Base-by-base conservation (phyloP, 2,888 invertebrate genomes). In the Fabriciana adippe region DNA sequence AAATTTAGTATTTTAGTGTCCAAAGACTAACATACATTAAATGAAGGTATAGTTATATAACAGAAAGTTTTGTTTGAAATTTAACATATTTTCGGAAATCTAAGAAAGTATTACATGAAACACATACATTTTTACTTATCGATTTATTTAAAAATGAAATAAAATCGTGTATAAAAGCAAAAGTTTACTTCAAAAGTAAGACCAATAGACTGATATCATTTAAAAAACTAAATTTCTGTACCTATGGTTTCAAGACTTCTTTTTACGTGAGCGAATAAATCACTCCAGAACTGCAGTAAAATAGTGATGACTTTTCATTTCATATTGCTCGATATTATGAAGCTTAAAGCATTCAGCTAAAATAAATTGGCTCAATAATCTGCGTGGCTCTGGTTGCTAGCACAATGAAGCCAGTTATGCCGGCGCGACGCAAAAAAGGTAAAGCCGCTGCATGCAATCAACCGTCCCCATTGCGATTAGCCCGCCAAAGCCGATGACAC, bases 301-400 rank as follows among this genome's bases (percentile, higher is more conserved):
- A 72, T 64, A 71, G 55, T 67, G 70, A 68, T 59, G 64, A 60
- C 60, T 65, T 65, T 64, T 68, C 50, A 61, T 51, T 64, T 55
- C n/a, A 48, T 51, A 60, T 59, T 65, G 51, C 51, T 53, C 64
- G 59, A 63, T 65, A 68, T 68, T 65, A 68, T 65, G 53, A 61
- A 47, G 65, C 61, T 64, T 65, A 65, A 61, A 65, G 53, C 65
- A 67, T 73, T 85, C 86, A 78, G 86, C 71, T 64, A 50, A 84
- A 86, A 81, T 81, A 85, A 87, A 89, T 88, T 88, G 88, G 83
- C 82, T 84, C 87, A 87, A 88, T 89, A 87, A 87, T 86, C 85
- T 80, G 74, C 67, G 75, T 81, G 81, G 81, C 81, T 80, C 82
- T 68, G 83, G 86, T 85, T 86, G 86, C 88, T 86, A 85, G 85